Base-by-base conservation (phyloP, 2,888 invertebrate species). In the Trypoxylon attenuatum region DNA sequence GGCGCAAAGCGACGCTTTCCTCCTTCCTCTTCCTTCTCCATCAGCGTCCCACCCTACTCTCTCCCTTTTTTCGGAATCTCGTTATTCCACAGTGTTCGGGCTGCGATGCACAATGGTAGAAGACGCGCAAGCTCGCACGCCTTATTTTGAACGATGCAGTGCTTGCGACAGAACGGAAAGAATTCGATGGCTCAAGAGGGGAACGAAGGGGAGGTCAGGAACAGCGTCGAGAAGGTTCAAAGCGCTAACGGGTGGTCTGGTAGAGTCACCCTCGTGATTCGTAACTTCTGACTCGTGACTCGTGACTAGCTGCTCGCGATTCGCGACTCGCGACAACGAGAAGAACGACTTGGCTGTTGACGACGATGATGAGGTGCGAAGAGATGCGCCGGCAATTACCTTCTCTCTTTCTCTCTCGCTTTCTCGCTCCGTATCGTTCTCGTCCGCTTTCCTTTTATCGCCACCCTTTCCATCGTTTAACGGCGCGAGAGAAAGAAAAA, bases 361-460 rank as follows among this genome's bases (percentile, higher is more conserved):
- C 84, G 85, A 85, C 81, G 85, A 86, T 87, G 86, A 87, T 87
- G 87, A 87, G 87, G 87, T 87, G 87, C 84, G 86, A 87, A 87
- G 86, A 86, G 86, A 87, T 79, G 82, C 82, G 81, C 72, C 76
- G 85, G 86, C 86, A 86, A 86, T 86, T 86, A 86, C 81, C 80
- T 76, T 74, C 43, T 6, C 29, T 23, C 18, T 42, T 19, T 16
- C 29, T 41, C 18, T 8, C 41, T 39, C 43, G 33, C 45, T 55
- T 49, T 27, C 51, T 65, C 66, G 51, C 42, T 25, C 16, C 21
- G 43, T 38, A 21, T 18, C 43, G 47, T 23, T 29, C 3, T 13
- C 5, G 33, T 49, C 22, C 50, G 43, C 15, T 15, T 19, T n/a
- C 23, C 6, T 22, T 38, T n/a, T 25, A 5, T 25, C 25, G 5